phyloP scores from a whole-genome alignment of 1,140 invertebrate genomes.

The Nasonia longicornis region DNA sequence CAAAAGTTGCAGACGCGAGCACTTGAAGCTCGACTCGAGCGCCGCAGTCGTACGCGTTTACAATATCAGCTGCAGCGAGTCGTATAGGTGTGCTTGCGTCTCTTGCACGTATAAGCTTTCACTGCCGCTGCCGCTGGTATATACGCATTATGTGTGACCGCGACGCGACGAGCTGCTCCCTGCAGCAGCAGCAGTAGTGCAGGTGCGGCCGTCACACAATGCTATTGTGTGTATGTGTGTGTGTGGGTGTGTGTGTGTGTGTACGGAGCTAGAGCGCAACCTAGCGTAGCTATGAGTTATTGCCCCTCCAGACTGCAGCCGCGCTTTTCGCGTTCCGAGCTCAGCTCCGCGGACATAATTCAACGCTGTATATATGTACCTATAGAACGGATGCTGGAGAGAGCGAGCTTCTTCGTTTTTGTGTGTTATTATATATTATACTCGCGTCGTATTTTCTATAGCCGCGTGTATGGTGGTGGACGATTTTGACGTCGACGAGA shows the following conservation, averaged over 20 bases:
- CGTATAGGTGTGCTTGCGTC: neutral
- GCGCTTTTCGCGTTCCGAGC: constrained; percentile 43
- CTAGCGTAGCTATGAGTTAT: constrained; percentile 61
- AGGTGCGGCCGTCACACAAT: constrained; percentile 2
- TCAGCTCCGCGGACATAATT: constrained; percentile 56
- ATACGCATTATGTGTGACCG: neutral
- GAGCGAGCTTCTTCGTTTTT: constrained; percentile 13
- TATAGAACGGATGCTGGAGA: constrained; percentile 34
- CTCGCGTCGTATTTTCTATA: neutral
- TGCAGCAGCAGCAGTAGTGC: neutral
- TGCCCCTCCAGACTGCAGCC: constrained; percentile 56
- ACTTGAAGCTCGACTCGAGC: too few species aligned
- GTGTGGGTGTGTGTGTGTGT: constrained; percentile 12
- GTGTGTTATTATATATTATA: neutral
- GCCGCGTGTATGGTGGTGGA: too few species aligned
- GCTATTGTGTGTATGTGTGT: constrained; percentile 7
- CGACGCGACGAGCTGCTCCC: neutral
- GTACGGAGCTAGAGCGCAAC: constrained; percentile 1
- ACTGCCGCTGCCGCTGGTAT: too few species aligned
- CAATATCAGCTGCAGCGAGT: neutral
- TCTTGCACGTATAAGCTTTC: neutral
- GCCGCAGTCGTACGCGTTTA: neutral
- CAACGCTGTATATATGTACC: constrained; percentile 52
- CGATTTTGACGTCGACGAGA: too few species aligned
- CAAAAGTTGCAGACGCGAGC: too few species aligned